Percentiles rank a stretch among this genome's conserved stretches.
Evolutionary conservation across 2,888 invertebrate species (phyloP).

Genomic region (Andrena hattorfiana): DNA sequence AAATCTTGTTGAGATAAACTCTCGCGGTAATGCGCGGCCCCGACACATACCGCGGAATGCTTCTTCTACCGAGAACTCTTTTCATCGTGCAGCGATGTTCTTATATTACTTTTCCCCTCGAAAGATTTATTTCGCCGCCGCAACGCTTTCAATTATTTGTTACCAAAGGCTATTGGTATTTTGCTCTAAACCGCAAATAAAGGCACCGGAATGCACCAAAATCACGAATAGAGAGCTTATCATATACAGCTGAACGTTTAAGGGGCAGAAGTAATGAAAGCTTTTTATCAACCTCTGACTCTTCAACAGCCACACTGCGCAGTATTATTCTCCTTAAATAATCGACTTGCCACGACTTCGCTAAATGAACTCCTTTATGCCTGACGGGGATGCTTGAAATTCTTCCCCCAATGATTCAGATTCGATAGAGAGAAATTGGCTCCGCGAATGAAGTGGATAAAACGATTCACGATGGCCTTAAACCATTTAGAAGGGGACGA

Average conservation of each 20-base stretch:
- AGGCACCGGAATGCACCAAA: too few species aligned
- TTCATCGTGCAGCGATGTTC: background rate
- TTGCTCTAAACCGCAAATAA: background rate
- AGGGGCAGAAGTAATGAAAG: background rate
- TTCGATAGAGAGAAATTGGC: conserved; percentile 25
- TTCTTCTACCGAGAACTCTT: background rate
- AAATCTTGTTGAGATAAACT: conserved; percentile 60
- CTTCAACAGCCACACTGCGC: background rate
- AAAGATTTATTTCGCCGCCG: conserved; percentile 21
- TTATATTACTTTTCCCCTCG: background rate
- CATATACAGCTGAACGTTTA: background rate
- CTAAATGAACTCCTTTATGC: conserved; percentile 12
- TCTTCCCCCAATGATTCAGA: conserved; percentile 3
- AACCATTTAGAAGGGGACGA: conserved; percentile 12
- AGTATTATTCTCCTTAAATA: conserved; percentile 5
- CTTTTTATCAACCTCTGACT: background rate
- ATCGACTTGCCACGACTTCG: conserved; percentile 20
- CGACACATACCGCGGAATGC: background rate
- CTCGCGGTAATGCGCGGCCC: conserved; percentile 5
- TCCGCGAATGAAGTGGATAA: conserved; percentile 39
- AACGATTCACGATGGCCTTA: conserved; percentile 27
- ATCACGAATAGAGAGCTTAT: too few species aligned
- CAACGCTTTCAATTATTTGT: conserved; percentile 1
- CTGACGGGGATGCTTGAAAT: conserved; percentile 15
- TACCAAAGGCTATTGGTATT: background rate